phyloP scores from a whole-genome alignment of 1,140 invertebrate species.

The Ceratina japonica region DNA sequence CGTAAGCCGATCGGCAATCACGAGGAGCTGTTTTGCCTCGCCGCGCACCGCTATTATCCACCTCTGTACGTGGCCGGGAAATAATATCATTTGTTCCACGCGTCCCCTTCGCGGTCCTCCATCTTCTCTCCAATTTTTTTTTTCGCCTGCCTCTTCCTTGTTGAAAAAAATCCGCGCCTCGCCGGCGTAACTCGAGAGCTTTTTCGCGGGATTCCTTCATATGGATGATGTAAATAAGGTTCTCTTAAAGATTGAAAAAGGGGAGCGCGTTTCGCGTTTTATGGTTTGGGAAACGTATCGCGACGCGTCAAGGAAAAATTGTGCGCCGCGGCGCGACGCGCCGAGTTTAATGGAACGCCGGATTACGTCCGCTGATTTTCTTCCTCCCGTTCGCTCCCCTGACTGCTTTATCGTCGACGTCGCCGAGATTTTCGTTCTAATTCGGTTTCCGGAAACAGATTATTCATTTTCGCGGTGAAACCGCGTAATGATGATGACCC shows the following conservation, averaged over 20 bases:
- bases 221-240: too few relatives aligned
- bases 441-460: too few relatives aligned
- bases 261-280: background rate
- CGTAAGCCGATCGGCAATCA: conserved; percentile 52
- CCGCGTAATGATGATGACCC: too few relatives aligned
- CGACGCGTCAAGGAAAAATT: background rate
- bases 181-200: background rate
- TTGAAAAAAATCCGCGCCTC: background rate
- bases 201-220: background rate
- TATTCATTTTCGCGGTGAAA: too few relatives aligned
- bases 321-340: too few relatives aligned
- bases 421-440: too few relatives aligned
- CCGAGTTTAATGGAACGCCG: too few relatives aligned
- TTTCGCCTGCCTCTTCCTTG: background rate
- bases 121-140: background rate
- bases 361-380: too few relatives aligned
- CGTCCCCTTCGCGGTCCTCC: background rate
- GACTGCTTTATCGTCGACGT: too few relatives aligned
- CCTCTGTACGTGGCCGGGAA: conserved; percentile 22
- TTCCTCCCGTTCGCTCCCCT: too few relatives aligned
- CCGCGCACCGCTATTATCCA: conserved; percentile 25
- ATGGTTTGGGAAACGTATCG: background rate
- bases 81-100: conserved; percentile 34
- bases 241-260: background rate
- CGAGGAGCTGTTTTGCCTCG: conserved; percentile 43